These are phyloP conservation scores for Amiota communis DNA, from an alignment of 2,888 invertebrate species.

Conservation along the genomic window DNA sequence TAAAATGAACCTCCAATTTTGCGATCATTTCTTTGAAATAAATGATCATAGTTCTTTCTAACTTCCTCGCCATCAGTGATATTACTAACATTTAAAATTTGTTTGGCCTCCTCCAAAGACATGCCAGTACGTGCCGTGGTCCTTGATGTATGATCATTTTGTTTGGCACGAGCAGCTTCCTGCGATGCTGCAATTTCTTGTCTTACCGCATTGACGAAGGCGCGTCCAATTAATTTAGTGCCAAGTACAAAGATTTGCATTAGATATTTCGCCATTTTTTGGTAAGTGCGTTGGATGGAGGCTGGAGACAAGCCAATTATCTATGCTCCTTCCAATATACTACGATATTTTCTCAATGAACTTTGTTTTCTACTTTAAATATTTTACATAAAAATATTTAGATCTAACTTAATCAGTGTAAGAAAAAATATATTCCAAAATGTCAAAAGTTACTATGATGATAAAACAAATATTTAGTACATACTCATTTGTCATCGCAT, in stretches of 20 bases:
- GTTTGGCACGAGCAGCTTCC: slow-evolving; percentile 86
- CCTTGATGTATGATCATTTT: slow-evolving; percentile 64
- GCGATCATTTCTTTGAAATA: slow-evolving; percentile 93
- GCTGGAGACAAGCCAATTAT: too few relatives aligned
- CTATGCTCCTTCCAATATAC: too few relatives aligned
- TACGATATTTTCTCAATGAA: too few relatives aligned
- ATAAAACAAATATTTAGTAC: too few relatives aligned
- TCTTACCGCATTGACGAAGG: slow-evolving; percentile 90
- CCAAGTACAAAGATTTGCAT: slow-evolving; percentile 92
- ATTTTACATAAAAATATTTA: too few relatives aligned
- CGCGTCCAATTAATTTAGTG: slow-evolving; percentile 89
- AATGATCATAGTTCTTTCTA: slow-evolving; percentile 84
- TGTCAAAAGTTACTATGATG: too few relatives aligned
- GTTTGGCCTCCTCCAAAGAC: slow-evolving; percentile 92
- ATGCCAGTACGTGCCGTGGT: slow-evolving; percentile 70
- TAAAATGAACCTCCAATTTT: slow-evolving; percentile 95
- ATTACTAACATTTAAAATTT: slow-evolving; percentile 89
- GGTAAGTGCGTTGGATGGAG: too few relatives aligned
- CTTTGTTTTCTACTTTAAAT: too few relatives aligned
- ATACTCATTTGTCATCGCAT: too few relatives aligned
- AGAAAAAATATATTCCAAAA: too few relatives aligned
- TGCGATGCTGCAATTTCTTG: slow-evolving; percentile 90
- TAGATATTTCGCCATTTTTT: slow-evolving; percentile 90
- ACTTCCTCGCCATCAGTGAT: slow-evolving; percentile 79
- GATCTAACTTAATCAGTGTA: too few relatives aligned